Percentiles rank a stretch among this genome's conserved stretches.
phyloP scores from a whole-genome alignment of 2,888 invertebrate genomes.

The Meloe dianella region DNA sequence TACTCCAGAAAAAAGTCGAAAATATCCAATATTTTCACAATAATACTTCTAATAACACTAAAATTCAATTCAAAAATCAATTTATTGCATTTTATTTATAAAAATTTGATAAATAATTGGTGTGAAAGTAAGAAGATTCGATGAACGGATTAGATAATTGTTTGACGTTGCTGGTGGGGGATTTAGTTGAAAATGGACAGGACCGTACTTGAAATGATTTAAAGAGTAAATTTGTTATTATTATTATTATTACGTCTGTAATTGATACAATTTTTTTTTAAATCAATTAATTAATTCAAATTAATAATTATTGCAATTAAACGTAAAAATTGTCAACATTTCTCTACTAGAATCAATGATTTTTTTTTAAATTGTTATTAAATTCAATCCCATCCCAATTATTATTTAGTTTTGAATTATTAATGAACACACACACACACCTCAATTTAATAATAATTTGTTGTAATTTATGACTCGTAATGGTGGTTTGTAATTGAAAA shows the following conservation, averaged over 20 bases:
- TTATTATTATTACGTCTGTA: not conserved
- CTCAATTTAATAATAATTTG: too few relatives aligned
- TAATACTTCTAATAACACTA: too few relatives aligned
- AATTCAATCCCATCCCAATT: not conserved
- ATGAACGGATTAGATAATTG: not conserved
- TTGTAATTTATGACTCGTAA: not conserved
- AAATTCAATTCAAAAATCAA: too few relatives aligned
- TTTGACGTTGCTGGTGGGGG: too few relatives aligned
- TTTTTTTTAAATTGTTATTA: not conserved
- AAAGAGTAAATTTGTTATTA: not conserved
- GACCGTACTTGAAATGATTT: not conserved
- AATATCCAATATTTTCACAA: too few relatives aligned
- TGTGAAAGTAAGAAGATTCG: too few relatives aligned
- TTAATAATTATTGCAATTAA: slow-evolving; percentile 10
- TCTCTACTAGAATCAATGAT: not conserved
- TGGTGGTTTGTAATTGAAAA: not conserved
- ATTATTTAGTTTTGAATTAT: not conserved
- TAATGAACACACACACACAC: not conserved
- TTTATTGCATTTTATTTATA: too few relatives aligned
- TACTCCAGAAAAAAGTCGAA: too few relatives aligned
- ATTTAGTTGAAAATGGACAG: not conserved
- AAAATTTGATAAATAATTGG: too few relatives aligned
- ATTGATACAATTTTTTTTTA: not conserved
- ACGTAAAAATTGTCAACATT: slow-evolving; percentile 7
- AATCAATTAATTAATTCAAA: not conserved